Base-by-base conservation (phyloP, 2,113 vertebrate genomes). In the Catharus bicknelli region DNA sequence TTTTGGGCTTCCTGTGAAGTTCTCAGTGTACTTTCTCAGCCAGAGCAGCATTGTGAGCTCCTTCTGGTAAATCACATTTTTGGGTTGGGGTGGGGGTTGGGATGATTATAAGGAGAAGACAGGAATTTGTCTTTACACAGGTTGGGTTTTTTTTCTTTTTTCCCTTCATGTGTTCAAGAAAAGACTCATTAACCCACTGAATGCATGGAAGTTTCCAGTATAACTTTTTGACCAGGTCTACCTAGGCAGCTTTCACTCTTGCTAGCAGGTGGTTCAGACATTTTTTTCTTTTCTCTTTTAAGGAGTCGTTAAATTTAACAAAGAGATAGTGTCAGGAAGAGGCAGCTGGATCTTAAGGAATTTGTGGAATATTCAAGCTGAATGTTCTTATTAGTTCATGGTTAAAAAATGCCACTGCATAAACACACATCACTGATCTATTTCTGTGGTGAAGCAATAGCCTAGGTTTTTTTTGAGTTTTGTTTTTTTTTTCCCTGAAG, bases 1-100 rank as follows among this genome's bases (percentile, higher is more conserved):
- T 96, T 95, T 97, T 94, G 88, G 76, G 93, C 87, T 81, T 13
- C 9, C 92, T 90, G 94, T 95, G 90, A 96, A 94, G 85, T 94
- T 97, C 90, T 91, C 88, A 68, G 75, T 96, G 95, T 97, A 96
- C 96, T 96, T 97, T 95, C 83, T 97, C 93, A 96, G 86, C 90
- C 86, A 93, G 91, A 96, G 85, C 76, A 90, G 89, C 81, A 82
- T 82, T 93, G 88, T 92, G 75, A 92, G 80, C 93, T 96, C 91
- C 92, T 97, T 96, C 94, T 95, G 95, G 90, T 95, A 95, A 97
- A 96, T 96, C 68, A 68, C 77, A 77, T 90, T 98, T 95, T 93
- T 2, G 38, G 51, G 34, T 50, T 93, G 68, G 73, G 47, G 48
- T 76, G 90, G 73, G 82, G 88, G 58, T 63, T 74, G 80, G 79